Evolutionary conservation across 2,113 vertebrate species (phyloP).

Genomic region (Ranitomeya variabilis): DNA sequence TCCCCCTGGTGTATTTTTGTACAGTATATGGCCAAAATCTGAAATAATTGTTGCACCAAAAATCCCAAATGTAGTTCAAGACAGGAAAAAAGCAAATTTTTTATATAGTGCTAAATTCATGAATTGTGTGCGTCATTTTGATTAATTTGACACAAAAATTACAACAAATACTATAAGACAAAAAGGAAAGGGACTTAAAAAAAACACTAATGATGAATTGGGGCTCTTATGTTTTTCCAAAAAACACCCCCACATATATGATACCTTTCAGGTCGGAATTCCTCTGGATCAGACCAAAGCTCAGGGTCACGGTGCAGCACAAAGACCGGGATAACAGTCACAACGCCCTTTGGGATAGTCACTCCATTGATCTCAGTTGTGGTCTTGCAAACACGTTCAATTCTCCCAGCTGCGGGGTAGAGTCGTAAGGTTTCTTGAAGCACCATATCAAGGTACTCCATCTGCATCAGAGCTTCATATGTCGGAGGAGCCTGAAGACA

Average conservation of each 20-base stretch:
- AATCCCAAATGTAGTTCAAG: too few species aligned
- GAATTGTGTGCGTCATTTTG: too few species aligned
- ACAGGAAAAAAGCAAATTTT: too few species aligned
- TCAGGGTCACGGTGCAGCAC: slow-evolving; percentile 68
- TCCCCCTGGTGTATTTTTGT: too few species aligned
- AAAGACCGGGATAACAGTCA: slow-evolving; percentile 69
- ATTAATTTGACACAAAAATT: too few species aligned
- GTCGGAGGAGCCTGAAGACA: slow-evolving; percentile 64
- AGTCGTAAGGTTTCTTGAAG: slow-evolving; percentile 75
- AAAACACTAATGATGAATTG: too few species aligned
- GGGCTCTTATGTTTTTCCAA: not conserved
- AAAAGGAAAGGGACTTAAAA: too few species aligned
- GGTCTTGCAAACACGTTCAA: slow-evolving; percentile 80
- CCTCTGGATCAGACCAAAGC: slow-evolving; percentile 76
- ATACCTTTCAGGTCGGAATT: slow-evolving; percentile 87
- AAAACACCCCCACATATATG: not conserved
- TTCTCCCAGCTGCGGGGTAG: slow-evolving; percentile 69
- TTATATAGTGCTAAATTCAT: too few species aligned
- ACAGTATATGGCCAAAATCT: too few species aligned
- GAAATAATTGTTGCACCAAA: too few species aligned
- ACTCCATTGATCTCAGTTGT: slow-evolving; percentile 76
- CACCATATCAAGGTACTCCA: slow-evolving; percentile 81
- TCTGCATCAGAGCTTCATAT: slow-evolving; percentile 73
- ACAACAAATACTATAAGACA: too few species aligned
- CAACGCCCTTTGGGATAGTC: slow-evolving; percentile 74